A percentile compares a stretch with the other conserved stretches of the same genome.
phyloP scores from a whole-genome alignment of 2,888 invertebrate species.

The Poecilobothrus nobilitatus region DNA sequence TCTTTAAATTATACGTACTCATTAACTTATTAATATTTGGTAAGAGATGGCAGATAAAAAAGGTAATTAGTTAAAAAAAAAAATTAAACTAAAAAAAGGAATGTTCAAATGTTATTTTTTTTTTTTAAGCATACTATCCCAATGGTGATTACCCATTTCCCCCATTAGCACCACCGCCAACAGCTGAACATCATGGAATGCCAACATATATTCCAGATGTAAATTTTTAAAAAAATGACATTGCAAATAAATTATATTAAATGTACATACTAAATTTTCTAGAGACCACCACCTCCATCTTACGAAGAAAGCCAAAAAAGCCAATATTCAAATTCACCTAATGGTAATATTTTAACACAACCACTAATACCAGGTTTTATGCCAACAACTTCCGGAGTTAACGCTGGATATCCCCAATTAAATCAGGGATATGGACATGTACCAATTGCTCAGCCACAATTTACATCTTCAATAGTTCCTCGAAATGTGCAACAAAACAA shows the following conservation, averaged over 20 bases:
- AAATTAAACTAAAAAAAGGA: not conserved
- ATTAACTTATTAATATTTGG: too few relatives aligned
- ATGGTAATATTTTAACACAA: not conserved
- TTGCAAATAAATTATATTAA: not conserved
- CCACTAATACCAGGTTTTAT: not conserved
- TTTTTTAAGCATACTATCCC: not conserved
- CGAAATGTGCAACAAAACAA: conserved; percentile 17
- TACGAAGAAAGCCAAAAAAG: conserved; percentile 38
- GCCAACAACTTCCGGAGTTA: not conserved
- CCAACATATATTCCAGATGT: conserved; percentile 5
- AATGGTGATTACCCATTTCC: not conserved
- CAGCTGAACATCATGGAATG: not conserved
- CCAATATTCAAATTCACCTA: not conserved
- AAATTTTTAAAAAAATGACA: not conserved
- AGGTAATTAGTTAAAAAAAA: not conserved
- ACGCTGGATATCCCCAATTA: not conserved
- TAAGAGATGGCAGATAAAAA: not conserved
- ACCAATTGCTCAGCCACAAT: conserved; percentile 20
- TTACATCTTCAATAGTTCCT: conserved; percentile 13
- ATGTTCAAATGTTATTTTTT: not conserved
- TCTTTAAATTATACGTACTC: too few relatives aligned
- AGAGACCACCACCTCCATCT: conserved; percentile 39
- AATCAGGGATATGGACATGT: conserved; percentile 19
- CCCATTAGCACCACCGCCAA: not conserved
- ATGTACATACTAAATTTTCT: not conserved